These are phyloP conservation scores for Buceros bicornis DNA, from an alignment of 2,797 vertebrate species.

Conservation along the genomic window DNA sequence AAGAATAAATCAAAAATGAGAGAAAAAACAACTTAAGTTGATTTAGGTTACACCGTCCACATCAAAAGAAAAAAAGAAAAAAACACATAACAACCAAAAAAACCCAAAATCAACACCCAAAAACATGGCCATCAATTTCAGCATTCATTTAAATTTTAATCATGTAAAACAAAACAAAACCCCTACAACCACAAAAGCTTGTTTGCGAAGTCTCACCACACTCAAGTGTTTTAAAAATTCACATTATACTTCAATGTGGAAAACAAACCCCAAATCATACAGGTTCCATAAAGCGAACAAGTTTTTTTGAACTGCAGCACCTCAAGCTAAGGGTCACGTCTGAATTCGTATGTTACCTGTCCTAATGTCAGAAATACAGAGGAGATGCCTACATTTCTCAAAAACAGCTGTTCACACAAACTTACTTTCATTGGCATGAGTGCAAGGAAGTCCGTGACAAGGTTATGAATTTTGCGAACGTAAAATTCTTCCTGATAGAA, in stretches of 20 bases:
- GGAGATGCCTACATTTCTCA: background rate
- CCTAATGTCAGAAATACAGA: background rate
- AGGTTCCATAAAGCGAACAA: background rate
- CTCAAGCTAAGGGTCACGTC: background rate
- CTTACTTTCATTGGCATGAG: conserved; percentile 99
- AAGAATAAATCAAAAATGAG: background rate
- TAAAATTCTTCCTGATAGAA: conserved; percentile 96
- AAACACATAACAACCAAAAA: too few species aligned
- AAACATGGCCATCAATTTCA: background rate
- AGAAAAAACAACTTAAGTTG: background rate
- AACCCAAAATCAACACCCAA: background rate
- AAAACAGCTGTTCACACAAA: background rate
- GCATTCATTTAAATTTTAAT: background rate
- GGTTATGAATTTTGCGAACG: conserved; percentile 91
- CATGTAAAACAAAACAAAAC: background rate
- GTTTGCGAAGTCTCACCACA: background rate
- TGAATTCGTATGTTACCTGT: background rate
- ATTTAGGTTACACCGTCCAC: background rate
- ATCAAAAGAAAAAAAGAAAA: background rate
- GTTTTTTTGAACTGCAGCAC: background rate
- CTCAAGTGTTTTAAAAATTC: background rate
- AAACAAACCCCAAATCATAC: background rate
- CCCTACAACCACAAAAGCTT: background rate
- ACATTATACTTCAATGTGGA: background rate
- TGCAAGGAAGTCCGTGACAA: conserved; percentile 95